Base-by-base conservation (phyloP, 2,888 invertebrate genomes). In the Quadriops clusia region DNA sequence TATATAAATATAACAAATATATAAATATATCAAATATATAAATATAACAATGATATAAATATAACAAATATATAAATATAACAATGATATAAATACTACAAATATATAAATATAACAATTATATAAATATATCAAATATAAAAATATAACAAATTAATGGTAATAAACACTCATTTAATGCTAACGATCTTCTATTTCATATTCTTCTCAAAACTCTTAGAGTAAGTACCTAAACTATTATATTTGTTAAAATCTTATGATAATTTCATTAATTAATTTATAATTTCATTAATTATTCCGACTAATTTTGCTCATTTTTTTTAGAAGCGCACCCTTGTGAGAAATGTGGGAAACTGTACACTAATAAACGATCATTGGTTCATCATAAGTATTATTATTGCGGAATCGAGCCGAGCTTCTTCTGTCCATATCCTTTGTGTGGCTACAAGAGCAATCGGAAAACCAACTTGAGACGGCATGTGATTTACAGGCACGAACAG, bases 251-350 rank as follows among this genome's bases (percentile, higher is more conserved):
- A 3, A 22, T 22, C 11, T 9, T 22, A 22, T 9, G 22, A 22
- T 10, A n/a, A n/a, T n/a, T n/a, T n/a, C n/a, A n/a, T n/a, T n/a
- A n/a, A n/a, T n/a, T n/a, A n/a, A n/a, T n/a, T n/a, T n/a, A n/a
- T n/a, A n/a, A n/a, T n/a, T n/a, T n/a, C n/a, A n/a, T n/a, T n/a
- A n/a, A n/a, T n/a, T n/a, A n/a, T n/a, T n/a, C n/a, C n/a, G n/a
- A n/a, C n/a, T 23, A 9, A 13, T 14, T 25, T n/a, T 25, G 3
- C 16, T 25, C 3, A 4, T 25, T 22, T 4, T 4, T 22, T 11
- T 7, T 22, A 22, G 12, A 7, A 10, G 30, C 25, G 12, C 30
- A 23, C 20, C 34, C 74, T 41, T 73, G 72, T 46, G 35, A 32
- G 4, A 27, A 29, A 5, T 51, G 51, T 34, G 42, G 44, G 13